Evolutionary conservation across 1,140 invertebrate genomes (phyloP), one percentile per base, ranked within the genome.

Genomic region (Drosophila mojavensis): DNA sequence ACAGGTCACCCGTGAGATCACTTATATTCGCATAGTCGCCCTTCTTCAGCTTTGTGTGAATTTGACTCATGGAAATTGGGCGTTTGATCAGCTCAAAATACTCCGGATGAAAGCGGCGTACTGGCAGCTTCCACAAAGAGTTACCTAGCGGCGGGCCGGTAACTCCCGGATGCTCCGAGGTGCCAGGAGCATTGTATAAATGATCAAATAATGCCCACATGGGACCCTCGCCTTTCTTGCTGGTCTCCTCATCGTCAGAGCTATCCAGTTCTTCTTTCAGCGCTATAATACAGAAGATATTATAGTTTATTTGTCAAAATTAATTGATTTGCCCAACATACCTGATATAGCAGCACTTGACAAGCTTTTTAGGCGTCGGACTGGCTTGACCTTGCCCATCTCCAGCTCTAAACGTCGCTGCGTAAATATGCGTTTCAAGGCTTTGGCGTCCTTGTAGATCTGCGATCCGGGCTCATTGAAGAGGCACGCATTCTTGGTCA

Each of bases 71-170:
- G 0, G 98, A 98, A 75, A 99, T 96, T 0, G 99, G 98, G 91
- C 97, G 97, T 90, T 97, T 97, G 54, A 99, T 99, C 91, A 98
- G 97, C 82, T 97, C 97, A 93, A 99, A 99, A 92, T 99, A 99
- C 93, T 99, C 99, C 1, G 98, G 97, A 93, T 99, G 99, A 73
- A 95, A 96, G 28, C 96, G 93, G 69, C 95, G 96, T 11, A 97
- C 97, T 3, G 98, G 98, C 58, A 99, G 93, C 88, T 97, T 97
- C 94, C 97, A 96, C 93, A 99, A 98, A 13, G 97, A 97, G 92
- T 98, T 97, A 15, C 96, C 96, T 75, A 99, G 93, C 48, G 95
- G 93, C 4, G 95, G 94, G 51, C 95, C 96, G 94, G 91, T 90
- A 0, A 88, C 80, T 0, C 91, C 91, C 0, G 91, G 89, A 71